Conservation (phyloP, 37 sponge, comb jelly and placozoan species). For the Ianthella basta region DNA sequence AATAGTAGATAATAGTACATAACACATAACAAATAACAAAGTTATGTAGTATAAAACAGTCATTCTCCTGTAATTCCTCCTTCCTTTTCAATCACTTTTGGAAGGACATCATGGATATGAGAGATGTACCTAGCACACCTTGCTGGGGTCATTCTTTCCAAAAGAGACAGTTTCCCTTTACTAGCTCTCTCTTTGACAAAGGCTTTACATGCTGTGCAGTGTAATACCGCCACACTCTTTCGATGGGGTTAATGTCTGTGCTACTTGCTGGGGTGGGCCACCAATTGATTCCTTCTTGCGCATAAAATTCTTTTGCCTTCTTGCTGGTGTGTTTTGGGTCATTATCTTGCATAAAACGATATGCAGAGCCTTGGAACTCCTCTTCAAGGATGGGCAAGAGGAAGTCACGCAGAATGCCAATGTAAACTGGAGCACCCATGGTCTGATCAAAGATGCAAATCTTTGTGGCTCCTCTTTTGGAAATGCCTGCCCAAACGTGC, state of each 20-base stretch:
- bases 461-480: neutral
- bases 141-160: constrained; percentile 1
- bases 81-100: neutral
- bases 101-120: constrained; percentile 2
- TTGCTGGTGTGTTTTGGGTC: too few relatives aligned
- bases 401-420: neutral
- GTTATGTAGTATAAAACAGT: neutral
- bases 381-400: neutral
- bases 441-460: neutral
- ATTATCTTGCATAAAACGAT: too few relatives aligned
- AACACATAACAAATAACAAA: too few relatives aligned
- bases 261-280: too few relatives aligned
- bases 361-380: neutral
- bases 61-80: neutral
- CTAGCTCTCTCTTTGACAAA: constrained; percentile 1
- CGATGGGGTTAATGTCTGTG: neutral
- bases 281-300: too few relatives aligned
- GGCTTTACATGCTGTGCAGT: neutral
- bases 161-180: neutral
- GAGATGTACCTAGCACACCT: neutral
- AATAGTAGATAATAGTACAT: neutral
- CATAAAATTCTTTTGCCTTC: too few relatives aligned
- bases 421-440: neutral
- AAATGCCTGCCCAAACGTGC: neutral
- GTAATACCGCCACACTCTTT: constrained; percentile 1